A percentile compares a stretch with the other conserved stretches of the same genome.
phyloP scores from a whole-genome alignment of 2,888 invertebrate species.

The Drosophila acutilabella region DNA sequence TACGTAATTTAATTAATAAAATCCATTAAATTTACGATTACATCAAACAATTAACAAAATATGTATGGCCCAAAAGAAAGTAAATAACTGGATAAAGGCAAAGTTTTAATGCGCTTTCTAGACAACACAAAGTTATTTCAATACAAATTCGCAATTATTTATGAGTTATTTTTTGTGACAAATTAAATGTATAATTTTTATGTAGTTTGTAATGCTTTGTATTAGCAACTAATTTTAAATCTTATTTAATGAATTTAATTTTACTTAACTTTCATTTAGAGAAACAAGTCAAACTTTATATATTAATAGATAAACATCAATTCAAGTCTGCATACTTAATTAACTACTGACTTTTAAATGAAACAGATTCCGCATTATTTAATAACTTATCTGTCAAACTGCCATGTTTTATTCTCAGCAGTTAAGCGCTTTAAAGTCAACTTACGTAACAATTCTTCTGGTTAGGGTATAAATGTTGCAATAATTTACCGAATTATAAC shows the following conservation, averaged over 20 bases:
- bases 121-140: not conserved
- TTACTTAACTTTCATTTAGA: not conserved
- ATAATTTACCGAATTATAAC: constrained; percentile 67
- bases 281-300: not conserved
- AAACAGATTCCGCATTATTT: not conserved
- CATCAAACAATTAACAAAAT: constrained; percentile 51
- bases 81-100: constrained; percentile 25
- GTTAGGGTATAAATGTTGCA: constrained; percentile 51
- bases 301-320: not conserved
- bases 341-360: not conserved
- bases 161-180: too few species aligned
- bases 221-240: too few species aligned
- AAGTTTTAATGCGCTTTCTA: constrained; percentile 40
- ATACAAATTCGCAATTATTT: not conserved
- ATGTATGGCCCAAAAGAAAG: constrained; percentile 34
- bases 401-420: constrained; percentile 1
- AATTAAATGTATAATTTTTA: not conserved
- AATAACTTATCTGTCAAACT: constrained; percentile 4
- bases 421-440: constrained; percentile 1
- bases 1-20: constrained; percentile 75
- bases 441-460: constrained; percentile 35
- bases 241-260: not conserved
- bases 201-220: not conserved
- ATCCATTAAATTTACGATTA: constrained; percentile 60
- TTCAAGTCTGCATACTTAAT: constrained; percentile 1